These are phyloP conservation scores for Nymphalis urticae DNA, from an alignment of 2,888 invertebrate species.

Conservation along the genomic window DNA sequence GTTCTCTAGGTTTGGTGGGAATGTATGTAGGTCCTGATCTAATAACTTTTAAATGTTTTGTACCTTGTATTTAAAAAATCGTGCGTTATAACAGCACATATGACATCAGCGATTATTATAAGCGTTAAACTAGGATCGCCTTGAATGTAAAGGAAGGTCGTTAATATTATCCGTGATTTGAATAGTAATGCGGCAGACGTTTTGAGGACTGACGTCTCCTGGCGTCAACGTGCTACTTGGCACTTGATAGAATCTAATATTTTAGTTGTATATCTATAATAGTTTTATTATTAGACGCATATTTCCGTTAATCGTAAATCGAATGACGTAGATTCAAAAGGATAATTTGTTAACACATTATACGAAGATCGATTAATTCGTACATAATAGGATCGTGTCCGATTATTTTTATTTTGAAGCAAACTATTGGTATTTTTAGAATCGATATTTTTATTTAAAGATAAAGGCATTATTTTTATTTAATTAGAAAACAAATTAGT, in stretches of 20 bases:
- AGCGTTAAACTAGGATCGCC: conserved; percentile 44
- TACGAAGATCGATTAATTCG: no score
- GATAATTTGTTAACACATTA: no score
- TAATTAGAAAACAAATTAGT: no score
- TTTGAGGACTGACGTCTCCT: conserved; percentile 1
- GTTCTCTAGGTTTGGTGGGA: no score
- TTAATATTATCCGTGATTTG: conserved; percentile 54
- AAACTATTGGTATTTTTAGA: no score
- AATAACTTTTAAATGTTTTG: no score
- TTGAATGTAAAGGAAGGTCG: conserved; percentile 58
- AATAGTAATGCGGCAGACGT: conserved; percentile 44
- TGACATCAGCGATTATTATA: conserved; percentile 38
- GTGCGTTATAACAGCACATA: conserved; percentile 22
- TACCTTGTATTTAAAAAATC: background rate
- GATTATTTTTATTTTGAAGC: no score
- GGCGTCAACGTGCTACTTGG: conserved; percentile 3
- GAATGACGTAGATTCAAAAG: no score
- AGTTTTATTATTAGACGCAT: background rate
- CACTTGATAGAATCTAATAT: background rate
- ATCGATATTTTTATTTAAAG: no score
- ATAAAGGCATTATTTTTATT: no score
- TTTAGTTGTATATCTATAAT: background rate
- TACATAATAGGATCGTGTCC: no score
- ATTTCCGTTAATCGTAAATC: background rate
- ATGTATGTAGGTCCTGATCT: no score